Percentiles rank a stretch among this genome's conserved stretches.
Conservation (phyloP, 64 coral and sea anemone species). For the Stylophora pistillata region DNA sequence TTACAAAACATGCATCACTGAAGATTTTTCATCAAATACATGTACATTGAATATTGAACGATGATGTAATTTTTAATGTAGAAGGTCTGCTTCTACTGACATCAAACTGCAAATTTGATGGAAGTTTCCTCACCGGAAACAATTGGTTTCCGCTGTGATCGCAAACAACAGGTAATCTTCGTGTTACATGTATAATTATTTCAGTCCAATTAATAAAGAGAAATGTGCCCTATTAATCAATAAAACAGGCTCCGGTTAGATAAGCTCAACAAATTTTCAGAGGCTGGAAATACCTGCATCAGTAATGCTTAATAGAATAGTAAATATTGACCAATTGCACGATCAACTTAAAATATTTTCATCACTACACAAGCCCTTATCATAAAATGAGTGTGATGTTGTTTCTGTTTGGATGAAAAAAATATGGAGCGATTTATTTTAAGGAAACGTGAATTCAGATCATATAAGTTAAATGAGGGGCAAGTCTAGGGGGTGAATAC, state of each 20-base stretch:
- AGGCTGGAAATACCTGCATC: background rate
- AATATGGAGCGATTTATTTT: background rate
- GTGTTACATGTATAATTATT: background rate
- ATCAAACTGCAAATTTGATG: background rate
- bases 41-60: background rate
- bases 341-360: conserved; percentile 36
- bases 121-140: background rate
- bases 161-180: too few species aligned
- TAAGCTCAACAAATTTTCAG: too few species aligned
- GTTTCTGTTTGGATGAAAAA: background rate
- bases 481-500: too few species aligned
- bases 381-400: background rate
- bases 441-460: background rate
- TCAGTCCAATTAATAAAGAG: background rate
- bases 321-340: conserved; percentile 14
- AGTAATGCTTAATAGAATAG: background rate
- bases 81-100: background rate
- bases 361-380: conserved; percentile 22
- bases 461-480: too few species aligned
- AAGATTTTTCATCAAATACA: background rate
- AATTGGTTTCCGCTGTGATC: background rate
- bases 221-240: too few species aligned
- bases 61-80: too few species aligned
- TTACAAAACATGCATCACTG: too few species aligned
- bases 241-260: too few species aligned